Conservation (phyloP, 2,888 invertebrate genomes). For the Lasius platythorax region DNA sequence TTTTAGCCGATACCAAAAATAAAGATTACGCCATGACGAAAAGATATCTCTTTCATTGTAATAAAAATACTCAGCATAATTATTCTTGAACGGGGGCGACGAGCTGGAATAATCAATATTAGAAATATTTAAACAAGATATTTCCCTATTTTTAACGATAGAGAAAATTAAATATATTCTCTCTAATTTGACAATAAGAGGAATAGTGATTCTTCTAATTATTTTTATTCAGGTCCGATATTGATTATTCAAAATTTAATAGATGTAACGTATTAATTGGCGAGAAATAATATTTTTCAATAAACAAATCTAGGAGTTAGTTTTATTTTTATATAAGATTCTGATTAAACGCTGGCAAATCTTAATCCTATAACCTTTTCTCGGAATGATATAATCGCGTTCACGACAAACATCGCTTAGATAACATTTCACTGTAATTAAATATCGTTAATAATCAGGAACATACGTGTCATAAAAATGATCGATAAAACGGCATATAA, state of each 20-base stretch:
- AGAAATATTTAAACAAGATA: background rate
- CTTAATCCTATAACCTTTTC: background rate
- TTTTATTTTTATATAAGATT: background rate
- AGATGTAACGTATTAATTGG: background rate
- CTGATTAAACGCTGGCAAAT: background rate
- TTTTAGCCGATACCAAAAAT: background rate
- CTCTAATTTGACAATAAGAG: background rate
- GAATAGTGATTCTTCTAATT: background rate
- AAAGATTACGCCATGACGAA: background rate
- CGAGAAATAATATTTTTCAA: background rate
- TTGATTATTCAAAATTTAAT: constrained; percentile 2
- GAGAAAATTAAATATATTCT: background rate
- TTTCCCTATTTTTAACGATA: background rate
- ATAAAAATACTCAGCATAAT: background rate
- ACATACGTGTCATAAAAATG: background rate
- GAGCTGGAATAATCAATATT: background rate
- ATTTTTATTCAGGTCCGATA: background rate
- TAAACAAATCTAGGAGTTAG: background rate
- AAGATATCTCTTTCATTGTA: background rate
- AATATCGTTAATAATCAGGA: background rate
- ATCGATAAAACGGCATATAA: background rate
- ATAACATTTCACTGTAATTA: constrained; percentile 16
- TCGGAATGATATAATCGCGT: background rate
- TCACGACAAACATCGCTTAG: background rate
- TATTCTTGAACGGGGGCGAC: background rate